phyloP scores from a whole-genome alignment of 2,888 invertebrate genomes.

The Sesia bembeciformis region DNA sequence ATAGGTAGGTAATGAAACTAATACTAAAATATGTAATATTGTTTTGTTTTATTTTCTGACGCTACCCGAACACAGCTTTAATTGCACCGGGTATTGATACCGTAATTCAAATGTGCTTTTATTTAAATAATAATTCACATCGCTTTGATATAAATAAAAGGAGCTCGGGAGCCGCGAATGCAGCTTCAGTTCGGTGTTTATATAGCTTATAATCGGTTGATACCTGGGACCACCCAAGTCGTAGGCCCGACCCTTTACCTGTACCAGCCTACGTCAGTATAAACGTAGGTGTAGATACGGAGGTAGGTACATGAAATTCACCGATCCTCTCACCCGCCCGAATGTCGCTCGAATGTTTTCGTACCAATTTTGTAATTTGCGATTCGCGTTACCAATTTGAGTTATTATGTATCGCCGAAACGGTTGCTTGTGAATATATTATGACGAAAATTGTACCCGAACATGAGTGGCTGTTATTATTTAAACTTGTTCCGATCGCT shows the following conservation, averaged over 20 bases:
- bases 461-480: constrained; percentile 30
- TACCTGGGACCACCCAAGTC: constrained; percentile 64
- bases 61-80: constrained; percentile 27
- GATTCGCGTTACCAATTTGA: constrained; percentile 60
- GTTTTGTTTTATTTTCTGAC: constrained; percentile 6
- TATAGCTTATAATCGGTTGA: constrained; percentile 53
- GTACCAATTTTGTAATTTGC: constrained; percentile 64
- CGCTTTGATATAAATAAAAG: constrained; percentile 32
- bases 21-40: too few species aligned
- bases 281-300: not conserved
- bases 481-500: constrained; percentile 32
- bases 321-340: constrained; percentile 1
- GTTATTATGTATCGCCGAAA: constrained; percentile 42
- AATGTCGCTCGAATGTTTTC: constrained; percentile 28
- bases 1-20: too few species aligned
- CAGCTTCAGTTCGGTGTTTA: constrained; percentile 24
- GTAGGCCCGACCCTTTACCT: constrained; percentile 39
- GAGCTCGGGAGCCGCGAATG: constrained; percentile 27
- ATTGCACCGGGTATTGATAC: constrained; percentile 44
- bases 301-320: constrained; percentile 2
- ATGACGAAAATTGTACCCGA: constrained; percentile 44
- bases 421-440: constrained; percentile 44
- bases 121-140: constrained; percentile 49
- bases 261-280: constrained; percentile 16
- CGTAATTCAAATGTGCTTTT: constrained; percentile 47